Evolutionary conservation across 92 coral and sea anemone genomes (phyloP).

Genomic region (Meandrina meandrites): DNA sequence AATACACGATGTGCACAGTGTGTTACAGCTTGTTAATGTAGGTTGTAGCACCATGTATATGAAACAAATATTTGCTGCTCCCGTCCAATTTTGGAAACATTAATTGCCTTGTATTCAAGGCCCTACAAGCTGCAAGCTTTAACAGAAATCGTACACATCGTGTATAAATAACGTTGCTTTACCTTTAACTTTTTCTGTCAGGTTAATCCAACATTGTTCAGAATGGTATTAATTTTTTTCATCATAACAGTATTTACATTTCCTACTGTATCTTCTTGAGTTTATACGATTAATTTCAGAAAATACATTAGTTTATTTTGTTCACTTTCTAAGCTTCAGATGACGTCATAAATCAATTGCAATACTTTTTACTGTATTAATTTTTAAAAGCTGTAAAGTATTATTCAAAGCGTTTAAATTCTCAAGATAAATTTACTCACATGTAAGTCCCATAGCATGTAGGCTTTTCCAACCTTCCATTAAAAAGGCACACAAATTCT

Average conservation of each 20-base stretch:
- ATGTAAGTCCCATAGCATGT: slow-evolving; percentile 92
- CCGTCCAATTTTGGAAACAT: too few species aligned
- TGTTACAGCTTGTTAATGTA: too few species aligned
- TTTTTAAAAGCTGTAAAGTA: not conserved
- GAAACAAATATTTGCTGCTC: too few species aligned
- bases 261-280: not conserved
- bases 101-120: too few species aligned
- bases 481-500: slow-evolving; percentile 26
- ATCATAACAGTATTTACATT: too few species aligned
- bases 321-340: not conserved
- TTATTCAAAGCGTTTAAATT: not conserved
- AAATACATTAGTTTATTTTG: not conserved
- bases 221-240: not conserved
- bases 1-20: too few species aligned
- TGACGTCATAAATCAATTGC: not conserved
- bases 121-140: not conserved
- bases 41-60: too few species aligned
- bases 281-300: not conserved
- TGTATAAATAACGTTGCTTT: not conserved
- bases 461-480: slow-evolving; percentile 73
- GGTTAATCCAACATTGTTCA: not conserved
- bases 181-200: not conserved
- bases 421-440: slow-evolving; percentile 57
- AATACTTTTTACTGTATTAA: too few species aligned
- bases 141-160: not conserved